These are phyloP conservation scores for Halcyon badia DNA, from an alignment of 2,797 vertebrate species.

Conservation along the genomic window DNA sequence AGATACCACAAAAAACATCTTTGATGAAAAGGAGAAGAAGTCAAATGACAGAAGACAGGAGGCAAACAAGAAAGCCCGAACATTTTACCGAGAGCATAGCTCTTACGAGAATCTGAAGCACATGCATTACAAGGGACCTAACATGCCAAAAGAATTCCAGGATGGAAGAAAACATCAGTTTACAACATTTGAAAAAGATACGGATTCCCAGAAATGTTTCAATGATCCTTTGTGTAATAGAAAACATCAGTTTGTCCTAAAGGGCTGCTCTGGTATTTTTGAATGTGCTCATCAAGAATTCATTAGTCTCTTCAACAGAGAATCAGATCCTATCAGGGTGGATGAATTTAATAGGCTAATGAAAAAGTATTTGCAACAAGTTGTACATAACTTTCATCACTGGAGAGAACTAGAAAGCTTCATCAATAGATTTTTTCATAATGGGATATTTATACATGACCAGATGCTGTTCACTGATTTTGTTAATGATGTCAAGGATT, in stretches of 20 bases:
- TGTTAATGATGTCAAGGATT: slow-evolving; percentile 90
- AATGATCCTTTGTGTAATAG: slow-evolving; percentile 32
- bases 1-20: slow-evolving; percentile 89
- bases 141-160: slow-evolving; percentile 48
- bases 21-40: slow-evolving; percentile 86
- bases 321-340: slow-evolving; percentile 87
- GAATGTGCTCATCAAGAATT: slow-evolving; percentile 92
- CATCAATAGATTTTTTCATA: slow-evolving; percentile 90
- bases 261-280: slow-evolving; percentile 86
- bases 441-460: slow-evolving; percentile 94
- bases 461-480: slow-evolving; percentile 97
- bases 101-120: slow-evolving; percentile 76
- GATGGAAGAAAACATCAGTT: slow-evolving; percentile 43
- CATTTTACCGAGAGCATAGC: slow-evolving; percentile 70
- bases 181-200: slow-evolving; percentile 49
- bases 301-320: slow-evolving; percentile 88
- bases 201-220: slow-evolving; percentile 36
- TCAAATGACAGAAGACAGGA: slow-evolving; percentile 66
- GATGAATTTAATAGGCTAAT: slow-evolving; percentile 92
- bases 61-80: slow-evolving; percentile 77
- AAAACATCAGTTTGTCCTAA: slow-evolving; percentile 69
- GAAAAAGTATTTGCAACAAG: slow-evolving; percentile 90
- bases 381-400: slow-evolving; percentile 91
- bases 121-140: slow-evolving; percentile 69
- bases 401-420: slow-evolving; percentile 94